Conservation (phyloP, 2,113 vertebrate species). For the Erythrocercus mccallii region DNA sequence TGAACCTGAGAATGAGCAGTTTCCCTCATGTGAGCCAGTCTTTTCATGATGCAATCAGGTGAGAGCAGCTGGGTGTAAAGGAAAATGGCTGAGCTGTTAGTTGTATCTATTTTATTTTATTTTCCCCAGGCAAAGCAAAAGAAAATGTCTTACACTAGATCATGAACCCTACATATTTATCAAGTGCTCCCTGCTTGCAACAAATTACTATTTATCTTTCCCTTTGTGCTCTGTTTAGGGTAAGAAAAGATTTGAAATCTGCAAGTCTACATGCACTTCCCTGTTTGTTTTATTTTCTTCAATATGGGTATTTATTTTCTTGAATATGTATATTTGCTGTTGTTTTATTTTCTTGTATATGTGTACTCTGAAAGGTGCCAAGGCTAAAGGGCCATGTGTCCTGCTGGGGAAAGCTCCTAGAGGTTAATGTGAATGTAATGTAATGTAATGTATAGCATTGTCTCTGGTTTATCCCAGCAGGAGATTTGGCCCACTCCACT, state of each 20-base stretch:
- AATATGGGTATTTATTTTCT: slow-evolving; percentile 3
- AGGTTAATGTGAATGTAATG: not conserved
- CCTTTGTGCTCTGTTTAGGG: not conserved
- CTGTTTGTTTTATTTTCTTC: not conserved
- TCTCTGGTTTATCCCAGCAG: not conserved
- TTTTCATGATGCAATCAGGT: not conserved
- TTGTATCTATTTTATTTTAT: not conserved
- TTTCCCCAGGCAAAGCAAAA: not conserved
- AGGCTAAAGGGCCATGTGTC: not conserved
- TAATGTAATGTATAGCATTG: not conserved
- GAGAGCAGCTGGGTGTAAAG: not conserved
- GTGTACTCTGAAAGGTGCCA: not conserved
- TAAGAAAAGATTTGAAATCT: not conserved
- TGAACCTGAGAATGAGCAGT: not conserved
- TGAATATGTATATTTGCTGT: no score
- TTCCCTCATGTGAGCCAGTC: not conserved
- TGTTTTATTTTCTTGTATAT: not conserved
- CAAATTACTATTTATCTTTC: not conserved
- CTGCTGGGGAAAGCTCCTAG: not conserved
- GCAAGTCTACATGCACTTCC: not conserved
- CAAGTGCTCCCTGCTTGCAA: not conserved
- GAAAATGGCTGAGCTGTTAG: not conserved
- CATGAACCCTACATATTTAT: not conserved
- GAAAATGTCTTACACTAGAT: not conserved
- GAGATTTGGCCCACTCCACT: not conserved